Evolutionary conservation across 2,888 invertebrate species (phyloP).

Genomic region (Molanna angustata): DNA sequence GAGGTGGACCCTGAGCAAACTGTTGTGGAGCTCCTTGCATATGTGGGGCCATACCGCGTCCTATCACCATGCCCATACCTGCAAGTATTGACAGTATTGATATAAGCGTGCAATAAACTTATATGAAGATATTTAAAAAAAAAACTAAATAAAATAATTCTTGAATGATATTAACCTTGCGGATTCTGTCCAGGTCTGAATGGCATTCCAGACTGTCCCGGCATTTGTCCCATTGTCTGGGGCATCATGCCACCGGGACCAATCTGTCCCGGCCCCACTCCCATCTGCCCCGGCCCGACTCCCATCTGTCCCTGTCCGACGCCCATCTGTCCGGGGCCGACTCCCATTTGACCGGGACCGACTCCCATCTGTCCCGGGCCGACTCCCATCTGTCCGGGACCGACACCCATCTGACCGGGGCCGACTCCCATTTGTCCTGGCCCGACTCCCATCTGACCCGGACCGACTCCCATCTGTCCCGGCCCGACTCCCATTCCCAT

Average conservation of each 20-base stretch:
- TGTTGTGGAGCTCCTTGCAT: conserved; percentile 28
- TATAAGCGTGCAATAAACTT: too few species aligned
- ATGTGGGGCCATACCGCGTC: conserved; percentile 24
- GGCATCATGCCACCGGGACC: conserved; percentile 26
- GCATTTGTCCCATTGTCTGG: conserved; percentile 15
- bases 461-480: conserved; percentile 36
- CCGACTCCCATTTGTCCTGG: conserved; percentile 39
- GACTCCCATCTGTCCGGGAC: conserved; percentile 39
- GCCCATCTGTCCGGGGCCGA: conserved; percentile 40
- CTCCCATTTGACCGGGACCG: conserved; percentile 40
- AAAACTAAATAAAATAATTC: conserved; percentile 14
- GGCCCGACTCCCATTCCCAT: conserved; percentile 36
- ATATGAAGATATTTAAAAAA: conserved; percentile 1
- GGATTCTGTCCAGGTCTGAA: conserved; percentile 25
- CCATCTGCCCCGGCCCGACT: conserved; percentile 23
- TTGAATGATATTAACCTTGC: conserved; percentile 27
- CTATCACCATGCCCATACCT: conserved; percentile 30
- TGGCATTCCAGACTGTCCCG: conserved; percentile 17
- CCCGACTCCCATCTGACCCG: conserved; percentile 40
- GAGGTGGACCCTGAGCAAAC: conserved; percentile 39
- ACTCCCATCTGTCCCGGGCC: conserved; percentile 34
- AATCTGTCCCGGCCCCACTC: conserved; percentile 8
- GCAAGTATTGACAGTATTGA: neutral
- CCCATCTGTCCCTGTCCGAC: conserved; percentile 26
- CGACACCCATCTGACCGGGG: conserved; percentile 29